Evolutionary conservation across 2,797 vertebrate genomes (phyloP), one percentile per base, ranked within the genome.

Genomic region (Cossypha caffra): DNA sequence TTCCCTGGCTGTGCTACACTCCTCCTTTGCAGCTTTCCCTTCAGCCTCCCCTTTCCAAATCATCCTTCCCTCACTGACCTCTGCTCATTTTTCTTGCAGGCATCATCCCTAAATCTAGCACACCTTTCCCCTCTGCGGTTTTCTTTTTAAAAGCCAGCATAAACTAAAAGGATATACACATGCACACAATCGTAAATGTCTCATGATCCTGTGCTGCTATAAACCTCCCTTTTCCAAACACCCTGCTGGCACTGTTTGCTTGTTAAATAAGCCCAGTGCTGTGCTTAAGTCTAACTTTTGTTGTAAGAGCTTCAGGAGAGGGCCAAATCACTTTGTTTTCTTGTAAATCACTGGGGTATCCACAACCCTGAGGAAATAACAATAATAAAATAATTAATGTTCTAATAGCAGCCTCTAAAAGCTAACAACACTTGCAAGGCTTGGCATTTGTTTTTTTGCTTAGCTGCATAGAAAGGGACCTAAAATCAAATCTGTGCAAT

Each of bases 261-360:
- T 94, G 69, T 85, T 96, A 97, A 97, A 96, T 85, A 97, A 96
- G 71, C 95, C 80, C 86, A 88, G 77, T 17, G 80, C 90, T 95
- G 94, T 95, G 90, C 90, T 96, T 92, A 93, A 94, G 81, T 93
- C 92, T 93, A 89, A 88, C 90, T 96, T 90, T 42, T 76, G 74
- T 94, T 96, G 54, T 86, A 94, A 92, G 71, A 7, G 3, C 84
- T 94, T 95, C 86, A 79, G 45, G 28, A 87, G 86, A 90, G 55
- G 71, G 71, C 86, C 86, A 62, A 96, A 76, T 86, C 67, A 57
- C 83, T 96, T 82, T 76, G 90, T 94, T 92, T 95, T 59, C 63
- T 84, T 92, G 58, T 73, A 95, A 96, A 88, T 91, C 77, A 86
- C 86, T 29, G n/a, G 80, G 71, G 80, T 88, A 82, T 52, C 59